A percentile compares a stretch with the other conserved stretches of the same genome.
phyloP scores from a whole-genome alignment of 2,888 invertebrate species.

The Callyntrura guangdongensis region DNA sequence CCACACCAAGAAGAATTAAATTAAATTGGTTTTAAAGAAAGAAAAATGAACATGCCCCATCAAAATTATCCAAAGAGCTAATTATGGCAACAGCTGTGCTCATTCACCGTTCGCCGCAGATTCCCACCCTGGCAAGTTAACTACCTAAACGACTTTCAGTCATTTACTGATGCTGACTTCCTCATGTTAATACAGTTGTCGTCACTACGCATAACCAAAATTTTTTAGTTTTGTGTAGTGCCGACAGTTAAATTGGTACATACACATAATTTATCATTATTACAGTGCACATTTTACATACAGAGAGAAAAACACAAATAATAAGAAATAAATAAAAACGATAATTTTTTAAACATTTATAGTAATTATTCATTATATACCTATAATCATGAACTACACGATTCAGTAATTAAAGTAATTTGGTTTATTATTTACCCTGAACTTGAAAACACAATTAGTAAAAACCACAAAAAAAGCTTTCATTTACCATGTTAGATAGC shows the following conservation, averaged over 20 bases:
- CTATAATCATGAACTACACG: no score
- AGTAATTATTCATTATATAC: no score
- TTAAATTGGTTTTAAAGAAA: slow-evolving; percentile 7
- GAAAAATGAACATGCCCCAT: background rate
- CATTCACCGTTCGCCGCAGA: background rate
- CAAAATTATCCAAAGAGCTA: background rate
- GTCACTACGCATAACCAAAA: slow-evolving; percentile 2
- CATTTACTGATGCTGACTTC: background rate
- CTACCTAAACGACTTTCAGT: background rate
- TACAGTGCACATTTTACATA: no score
- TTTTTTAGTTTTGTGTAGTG: no score
- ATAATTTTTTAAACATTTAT: no score
- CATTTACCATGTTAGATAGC: no score
- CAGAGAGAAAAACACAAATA: background rate
- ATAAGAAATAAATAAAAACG: slow-evolving; percentile 2
- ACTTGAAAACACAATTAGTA: no score
- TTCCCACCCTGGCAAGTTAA: background rate
- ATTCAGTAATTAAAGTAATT: no score
- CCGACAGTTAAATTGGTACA: no score
- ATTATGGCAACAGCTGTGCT: slow-evolving; percentile 66
- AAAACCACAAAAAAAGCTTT: no score
- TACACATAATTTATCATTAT: no score
- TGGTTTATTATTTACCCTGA: no score
- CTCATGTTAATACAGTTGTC: background rate
- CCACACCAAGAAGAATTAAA: background rate